Base-by-base conservation (phyloP, 2,888 invertebrate genomes). In the Calameuta filiformis region DNA sequence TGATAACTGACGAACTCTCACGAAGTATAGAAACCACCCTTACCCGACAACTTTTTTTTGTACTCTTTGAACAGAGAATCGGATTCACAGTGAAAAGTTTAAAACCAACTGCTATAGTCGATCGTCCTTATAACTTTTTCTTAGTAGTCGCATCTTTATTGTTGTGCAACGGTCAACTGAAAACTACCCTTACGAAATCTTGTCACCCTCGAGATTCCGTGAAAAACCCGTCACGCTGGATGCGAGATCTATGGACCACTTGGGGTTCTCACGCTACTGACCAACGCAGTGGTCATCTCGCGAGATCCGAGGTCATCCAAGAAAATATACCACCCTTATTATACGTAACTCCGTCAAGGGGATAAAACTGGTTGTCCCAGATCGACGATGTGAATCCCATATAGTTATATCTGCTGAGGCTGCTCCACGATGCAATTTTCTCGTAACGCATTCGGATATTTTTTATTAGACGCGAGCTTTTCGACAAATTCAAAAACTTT, bases 211-310 rank as follows among this genome's bases (percentile, higher is more conserved):
- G 71, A 71, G 71, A 33, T 71, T 71, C 71, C 71, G 23, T 73
- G 56, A 73, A 81, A 83, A 88, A 89, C 89, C 85, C 82, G 89
- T 89, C 83, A 77, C 73, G 76, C 76, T 76, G 77, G 75, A 77
- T 80, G 82, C 82, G 73, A 73, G 56, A 76, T 9, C 75, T 69
- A 85, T 89, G 90, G 88, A 89, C 88, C 89, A 80, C 82, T 83
- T 37, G 76, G 77, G 79, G 87, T 89, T 90, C 90, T 89, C 90
- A 90, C 90, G 89, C 83, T 85, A 82, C 84, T 88, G 88, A 87
- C 33, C 31, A 33, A 33, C 12, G 88, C 89, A 86, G 79, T 85
- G 87, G 89, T 88, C 86, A 89, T 90, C 88, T 88, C 85, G 73
- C 76, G 85, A 86, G 82, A 85, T 84, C 78, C 31, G 56, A 80